Base-by-base conservation (phyloP, 2,113 vertebrate species). In the Dasyprocta punctata region DNA sequence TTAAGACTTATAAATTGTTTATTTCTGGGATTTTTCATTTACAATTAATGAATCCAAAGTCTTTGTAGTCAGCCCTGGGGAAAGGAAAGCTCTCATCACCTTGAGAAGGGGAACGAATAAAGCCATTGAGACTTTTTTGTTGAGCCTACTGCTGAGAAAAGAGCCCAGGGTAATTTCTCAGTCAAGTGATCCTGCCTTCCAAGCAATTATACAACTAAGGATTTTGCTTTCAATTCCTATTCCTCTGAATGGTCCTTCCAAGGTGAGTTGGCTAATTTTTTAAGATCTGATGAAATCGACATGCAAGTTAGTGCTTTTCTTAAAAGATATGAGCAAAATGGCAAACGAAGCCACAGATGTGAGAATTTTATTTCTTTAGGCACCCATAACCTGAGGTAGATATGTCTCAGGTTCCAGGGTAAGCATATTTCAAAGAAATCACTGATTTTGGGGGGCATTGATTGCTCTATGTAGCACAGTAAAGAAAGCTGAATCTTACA, bases 341-440 rank as follows among this genome's bases (percentile, higher is more conserved):
- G 78, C 44, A 96, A 95, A 77, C 81, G 65, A 94, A 83, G 22
- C 19, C 16, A 52, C 22, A n/a, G 81, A 85, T 1, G 1, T 71
- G 52, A 95, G 71, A n/a, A 90, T 78, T 95, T 85, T 95, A 71
- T 87, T 94, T 88, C 47, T 95, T 97, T 82, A 26, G 65, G 19
- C 73, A 44, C 54, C 82, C 47, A 38, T 36, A 82, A 22, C 8
- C 65, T 41, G 54, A 93, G 75, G 75, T 33, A 8, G 47, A 49
- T 30, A 26, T 33, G 44, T 49, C 75, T 78, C 16, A 92, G 63
- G 47, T 75, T 58, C 26, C 71, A 92, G 49, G 56, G 61, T 94
- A 93, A 95, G 81, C 44, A 41, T 60, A 90, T 67, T 95, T 95
- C 73, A 86, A 91, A 96, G 94, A 81, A 91, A 86, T 86, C 67